Evolutionary conservation across 2,888 invertebrate species (phyloP).

Genomic region (Platycnemis pennipes): DNA sequence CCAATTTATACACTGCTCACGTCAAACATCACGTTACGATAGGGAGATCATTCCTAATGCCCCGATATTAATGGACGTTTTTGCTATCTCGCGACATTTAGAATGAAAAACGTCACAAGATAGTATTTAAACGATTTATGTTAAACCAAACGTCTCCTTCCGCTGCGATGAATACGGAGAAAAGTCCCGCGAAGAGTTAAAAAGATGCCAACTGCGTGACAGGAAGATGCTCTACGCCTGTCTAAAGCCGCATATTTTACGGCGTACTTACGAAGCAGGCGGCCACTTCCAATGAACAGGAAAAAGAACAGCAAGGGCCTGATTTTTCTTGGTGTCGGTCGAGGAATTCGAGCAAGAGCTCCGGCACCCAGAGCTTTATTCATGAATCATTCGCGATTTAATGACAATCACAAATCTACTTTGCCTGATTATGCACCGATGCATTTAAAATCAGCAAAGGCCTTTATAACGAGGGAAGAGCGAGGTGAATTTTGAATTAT

Average conservation of each 20-base stretch:
- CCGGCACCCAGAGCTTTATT: conserved; percentile 30
- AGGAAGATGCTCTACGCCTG: background rate
- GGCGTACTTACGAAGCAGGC: background rate
- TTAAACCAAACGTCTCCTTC: background rate
- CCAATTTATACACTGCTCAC: too few relatives aligned
- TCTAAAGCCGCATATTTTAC: background rate
- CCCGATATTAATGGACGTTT: too few relatives aligned
- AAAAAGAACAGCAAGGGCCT: background rate
- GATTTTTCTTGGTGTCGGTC: background rate
- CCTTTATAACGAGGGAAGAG: background rate
- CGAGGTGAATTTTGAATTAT: background rate
- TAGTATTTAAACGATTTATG: background rate
- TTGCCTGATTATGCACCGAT: background rate
- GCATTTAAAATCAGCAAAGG: background rate
- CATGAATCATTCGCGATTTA: background rate
- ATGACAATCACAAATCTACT: conserved; percentile 8
- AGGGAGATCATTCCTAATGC: too few relatives aligned
- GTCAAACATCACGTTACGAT: too few relatives aligned
- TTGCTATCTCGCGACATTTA: background rate
- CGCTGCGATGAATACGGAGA: background rate
- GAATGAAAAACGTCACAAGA: background rate
- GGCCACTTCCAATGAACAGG: background rate
- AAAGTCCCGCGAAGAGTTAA: background rate
- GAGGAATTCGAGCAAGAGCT: background rate
- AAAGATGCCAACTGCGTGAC: background rate